phyloP scores from a whole-genome alignment of 1,140 invertebrate genomes.

The Neelides sp. region DNA sequence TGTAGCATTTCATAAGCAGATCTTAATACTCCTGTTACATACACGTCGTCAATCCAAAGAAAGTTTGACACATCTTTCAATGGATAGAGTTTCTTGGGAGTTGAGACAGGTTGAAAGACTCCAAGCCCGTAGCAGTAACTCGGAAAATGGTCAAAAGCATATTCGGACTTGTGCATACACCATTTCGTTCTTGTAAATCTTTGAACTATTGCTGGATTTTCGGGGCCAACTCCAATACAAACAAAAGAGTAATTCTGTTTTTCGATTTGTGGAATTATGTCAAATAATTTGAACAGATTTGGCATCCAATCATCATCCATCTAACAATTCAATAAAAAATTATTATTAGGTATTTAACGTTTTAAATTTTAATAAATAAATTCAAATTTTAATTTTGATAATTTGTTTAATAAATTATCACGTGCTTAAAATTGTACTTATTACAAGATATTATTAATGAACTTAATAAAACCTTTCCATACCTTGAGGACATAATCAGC shows the following conservation, averaged over 20 bases:
- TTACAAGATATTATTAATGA: constrained; percentile 49
- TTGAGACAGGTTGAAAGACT: constrained; percentile 35
- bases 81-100: no score
- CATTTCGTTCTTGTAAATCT: constrained; percentile 48
- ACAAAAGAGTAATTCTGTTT: no score
- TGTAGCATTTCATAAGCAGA: no score
- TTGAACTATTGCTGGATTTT: no score
- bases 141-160: constrained; percentile 50
- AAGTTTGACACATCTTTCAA: no score
- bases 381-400: constrained; percentile 18
- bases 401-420: constrained; percentile 44
- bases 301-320: no score
- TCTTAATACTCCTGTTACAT: constrained; percentile 57
- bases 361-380: constrained; percentile 16
- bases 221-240: no score
- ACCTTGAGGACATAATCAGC: constrained; percentile 62
- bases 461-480: constrained; percentile 67
- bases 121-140: constrained; percentile 60
- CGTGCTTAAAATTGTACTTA: constrained; percentile 45
- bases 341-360: constrained; percentile 47
- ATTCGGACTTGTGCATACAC: constrained; percentile 57
- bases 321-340: no score
- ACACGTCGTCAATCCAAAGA: constrained; percentile 80
- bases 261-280: no score
- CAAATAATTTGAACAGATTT: no score